Evolutionary conservation across 2,888 invertebrate species (phyloP), one percentile per base, ranked within the genome.

Genomic region (Euspilapteryx auroguttella): DNA sequence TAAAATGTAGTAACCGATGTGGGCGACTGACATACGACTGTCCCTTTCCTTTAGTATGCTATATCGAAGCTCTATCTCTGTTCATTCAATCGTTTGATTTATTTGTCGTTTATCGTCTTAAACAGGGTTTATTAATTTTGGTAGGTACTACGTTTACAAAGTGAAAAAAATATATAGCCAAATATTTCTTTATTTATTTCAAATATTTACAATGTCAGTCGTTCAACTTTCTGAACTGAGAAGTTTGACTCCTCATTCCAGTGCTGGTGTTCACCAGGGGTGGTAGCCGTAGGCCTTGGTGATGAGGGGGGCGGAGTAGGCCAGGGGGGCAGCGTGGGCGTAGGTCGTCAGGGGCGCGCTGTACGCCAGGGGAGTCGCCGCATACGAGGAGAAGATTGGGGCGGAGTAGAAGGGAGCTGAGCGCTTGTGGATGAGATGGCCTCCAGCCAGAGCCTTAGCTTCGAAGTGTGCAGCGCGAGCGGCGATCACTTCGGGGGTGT

Each of bases 401-500:
- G 55, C 35, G 11, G 54, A 32, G 23, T 23, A 23, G 14, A 55
- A 31, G 11, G 43, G 30, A 17, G 47, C 59, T 2, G 75, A 73
- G 9, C 76, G 65, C 43, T 76, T 76, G 35, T 52, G 46, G 42
- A 76, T 59, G 31, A 54, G 37, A 39, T 75, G 75, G 8, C 47
- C 47, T 13, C 52, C 59, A 34, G 58, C 50, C 5, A 58, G 37
- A 30, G 61, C 59, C 35, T 69, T 64, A 25, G 71, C 63, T 38
- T 66, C 54, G 22, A 62, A 55, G 44, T 66, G 71, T 11, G 59
- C 64, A 25, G 59, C 55, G 28, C 61, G 65, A 15, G 69, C 71
- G 26, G 69, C 66, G 29, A 57, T 38, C 10, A 69, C 64, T 35
- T 68, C 69, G 24, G 66, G 62, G 5, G 69, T 68, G 26, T 69